Conservation (phyloP, 2,797 vertebrate species). For the Sebastes ruberrimus region DNA sequence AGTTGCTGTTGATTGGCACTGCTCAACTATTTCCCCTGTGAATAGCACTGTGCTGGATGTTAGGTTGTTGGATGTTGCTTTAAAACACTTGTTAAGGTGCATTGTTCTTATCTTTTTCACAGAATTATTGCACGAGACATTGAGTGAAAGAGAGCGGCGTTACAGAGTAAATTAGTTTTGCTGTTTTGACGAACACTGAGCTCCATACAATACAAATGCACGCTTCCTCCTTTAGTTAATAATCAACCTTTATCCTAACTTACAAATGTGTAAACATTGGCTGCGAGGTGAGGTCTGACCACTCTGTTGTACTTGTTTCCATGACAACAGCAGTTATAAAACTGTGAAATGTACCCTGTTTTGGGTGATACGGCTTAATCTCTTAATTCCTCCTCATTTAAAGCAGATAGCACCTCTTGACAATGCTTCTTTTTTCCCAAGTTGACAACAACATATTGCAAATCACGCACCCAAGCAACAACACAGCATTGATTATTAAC, state of each 20-base stretch:
- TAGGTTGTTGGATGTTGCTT: conserved; percentile 34
- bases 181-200: conserved; percentile 4
- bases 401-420: not conserved
- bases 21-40: conserved; percentile 47
- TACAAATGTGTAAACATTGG: conserved; percentile 36
- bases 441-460: not conserved
- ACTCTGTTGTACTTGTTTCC: conserved; percentile 17
- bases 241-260: conserved; percentile 44
- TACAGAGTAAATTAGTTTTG: conserved; percentile 7
- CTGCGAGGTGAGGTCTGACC: conserved; percentile 17
- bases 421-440: not conserved
- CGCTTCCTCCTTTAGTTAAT: conserved; percentile 66
- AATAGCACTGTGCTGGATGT: conserved; percentile 39
- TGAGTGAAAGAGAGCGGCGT: conserved; percentile 12
- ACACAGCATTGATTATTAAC: conserved; percentile 40
- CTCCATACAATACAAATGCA: conserved; percentile 23
- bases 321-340: conserved; percentile 11
- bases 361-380: not conserved
- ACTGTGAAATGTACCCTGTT: not conserved
- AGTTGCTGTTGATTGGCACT: conserved; percentile 66
- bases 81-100: conserved; percentile 34
- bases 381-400: not conserved
- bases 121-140: conserved; percentile 5
- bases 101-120: conserved; percentile 37
- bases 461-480: conserved; percentile 3